Conservation (phyloP, 2,797 vertebrate genomes). For the Propithecus perrieri region DNA sequence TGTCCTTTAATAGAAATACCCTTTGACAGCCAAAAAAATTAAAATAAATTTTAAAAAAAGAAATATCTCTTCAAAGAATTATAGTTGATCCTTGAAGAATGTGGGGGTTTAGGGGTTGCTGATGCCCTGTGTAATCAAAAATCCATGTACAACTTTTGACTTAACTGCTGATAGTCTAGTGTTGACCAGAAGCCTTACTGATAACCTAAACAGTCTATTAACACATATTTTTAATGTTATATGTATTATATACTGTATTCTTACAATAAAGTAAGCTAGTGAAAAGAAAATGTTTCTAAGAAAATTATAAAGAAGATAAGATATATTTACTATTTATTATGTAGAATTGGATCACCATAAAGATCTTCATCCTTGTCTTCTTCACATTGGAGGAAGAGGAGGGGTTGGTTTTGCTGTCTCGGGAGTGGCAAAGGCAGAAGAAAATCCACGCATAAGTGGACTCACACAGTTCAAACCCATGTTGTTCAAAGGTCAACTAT, state of each 20-base stretch:
- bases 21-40: not conserved
- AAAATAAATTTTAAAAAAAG: not conserved
- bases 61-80: not conserved
- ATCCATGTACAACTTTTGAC: not conserved
- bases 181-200: not conserved
- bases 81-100: not conserved
- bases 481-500: not conserved
- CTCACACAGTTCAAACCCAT: not conserved
- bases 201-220: not conserved
- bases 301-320: not conserved
- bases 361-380: not conserved
- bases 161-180: not conserved
- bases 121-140: not conserved
- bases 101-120: not conserved
- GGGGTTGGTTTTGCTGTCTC: not conserved
- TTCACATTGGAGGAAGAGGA: not conserved
- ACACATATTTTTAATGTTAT: not conserved
- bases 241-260: not conserved
- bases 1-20: not conserved
- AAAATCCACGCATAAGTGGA: not conserved
- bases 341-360: not conserved
- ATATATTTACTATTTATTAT: not conserved
- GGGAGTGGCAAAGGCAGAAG: not conserved
- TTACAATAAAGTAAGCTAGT: not conserved
- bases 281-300: not conserved